phyloP scores from a whole-genome alignment of 2,797 vertebrate species.

The Melanotaenia parkinsoni region DNA sequence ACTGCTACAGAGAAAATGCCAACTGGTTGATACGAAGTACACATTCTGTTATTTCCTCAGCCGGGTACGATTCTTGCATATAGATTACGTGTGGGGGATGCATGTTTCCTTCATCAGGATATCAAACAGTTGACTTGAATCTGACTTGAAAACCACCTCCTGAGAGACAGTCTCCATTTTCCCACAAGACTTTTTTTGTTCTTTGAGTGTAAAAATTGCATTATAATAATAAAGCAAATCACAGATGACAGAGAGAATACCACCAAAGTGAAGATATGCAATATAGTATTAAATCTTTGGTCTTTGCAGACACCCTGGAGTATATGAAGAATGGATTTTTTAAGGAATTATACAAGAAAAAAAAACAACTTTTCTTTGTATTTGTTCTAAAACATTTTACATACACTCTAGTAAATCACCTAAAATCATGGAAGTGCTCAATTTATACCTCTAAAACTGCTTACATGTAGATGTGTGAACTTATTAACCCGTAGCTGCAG shows the following conservation, averaged over 20 bases:
- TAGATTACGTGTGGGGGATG: not conserved
- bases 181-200: constrained; percentile 28
- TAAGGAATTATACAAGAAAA: not conserved
- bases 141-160: constrained; percentile 13
- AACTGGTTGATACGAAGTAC: not conserved
- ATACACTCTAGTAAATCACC: not conserved
- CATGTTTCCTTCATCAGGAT: constrained; percentile 14
- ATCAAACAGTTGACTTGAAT: constrained; percentile 50
- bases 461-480: constrained; percentile 28
- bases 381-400: constrained; percentile 6
- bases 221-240: constrained; percentile 21
- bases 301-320: not conserved
- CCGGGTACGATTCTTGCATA: not conserved
- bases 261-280: constrained; percentile 2
- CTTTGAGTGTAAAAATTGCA: constrained; percentile 21
- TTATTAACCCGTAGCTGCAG: constrained; percentile 46
- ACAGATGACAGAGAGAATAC: constrained; percentile 20
- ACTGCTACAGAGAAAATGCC: constrained; percentile 1
- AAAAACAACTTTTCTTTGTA: not conserved
- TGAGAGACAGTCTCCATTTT: constrained; percentile 22
- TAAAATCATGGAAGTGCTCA: constrained; percentile 37
- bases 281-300: not conserved
- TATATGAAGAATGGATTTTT: not conserved
- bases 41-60: not conserved
- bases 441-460: constrained; percentile 30